Evolutionary conservation across 2,113 vertebrate species (phyloP).

Genomic region (Rhadina sibilatrix): DNA sequence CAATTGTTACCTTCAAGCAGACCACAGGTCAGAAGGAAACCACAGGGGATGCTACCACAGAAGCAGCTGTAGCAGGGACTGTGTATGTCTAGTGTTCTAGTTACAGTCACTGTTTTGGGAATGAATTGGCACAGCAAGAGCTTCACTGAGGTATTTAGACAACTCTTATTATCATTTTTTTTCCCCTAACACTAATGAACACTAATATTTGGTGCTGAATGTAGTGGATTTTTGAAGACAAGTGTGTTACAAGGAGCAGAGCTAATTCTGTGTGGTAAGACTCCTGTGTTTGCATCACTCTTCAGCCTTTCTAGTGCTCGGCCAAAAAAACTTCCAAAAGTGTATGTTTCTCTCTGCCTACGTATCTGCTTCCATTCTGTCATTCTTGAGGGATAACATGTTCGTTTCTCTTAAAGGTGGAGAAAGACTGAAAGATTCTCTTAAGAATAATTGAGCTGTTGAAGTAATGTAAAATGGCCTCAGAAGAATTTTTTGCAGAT

Average conservation of each 20-base stretch:
- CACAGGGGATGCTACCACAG: neutral
- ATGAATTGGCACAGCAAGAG: neutral
- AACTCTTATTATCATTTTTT: neutral
- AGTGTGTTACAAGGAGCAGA: neutral
- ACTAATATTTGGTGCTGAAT: neutral
- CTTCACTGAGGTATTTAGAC: neutral
- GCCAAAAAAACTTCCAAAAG: neutral
- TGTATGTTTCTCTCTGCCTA: neutral
- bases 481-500: neutral
- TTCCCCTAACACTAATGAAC: neutral
- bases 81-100: fast-evolving
- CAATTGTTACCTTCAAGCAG: neutral
- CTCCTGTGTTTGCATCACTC: neutral
- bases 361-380: neutral
- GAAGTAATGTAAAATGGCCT: neutral
- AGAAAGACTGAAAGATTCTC: neutral
- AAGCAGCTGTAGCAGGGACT: neutral
- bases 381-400: neutral
- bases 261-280: neutral
- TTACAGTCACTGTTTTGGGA: neutral
- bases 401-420: neutral
- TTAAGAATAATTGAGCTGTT: neutral
- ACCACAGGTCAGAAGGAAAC: neutral
- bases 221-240: neutral
- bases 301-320: neutral